Evolutionary conservation across 2,797 vertebrate genomes (phyloP).

Genomic region (Caiman crocodilus): DNA sequence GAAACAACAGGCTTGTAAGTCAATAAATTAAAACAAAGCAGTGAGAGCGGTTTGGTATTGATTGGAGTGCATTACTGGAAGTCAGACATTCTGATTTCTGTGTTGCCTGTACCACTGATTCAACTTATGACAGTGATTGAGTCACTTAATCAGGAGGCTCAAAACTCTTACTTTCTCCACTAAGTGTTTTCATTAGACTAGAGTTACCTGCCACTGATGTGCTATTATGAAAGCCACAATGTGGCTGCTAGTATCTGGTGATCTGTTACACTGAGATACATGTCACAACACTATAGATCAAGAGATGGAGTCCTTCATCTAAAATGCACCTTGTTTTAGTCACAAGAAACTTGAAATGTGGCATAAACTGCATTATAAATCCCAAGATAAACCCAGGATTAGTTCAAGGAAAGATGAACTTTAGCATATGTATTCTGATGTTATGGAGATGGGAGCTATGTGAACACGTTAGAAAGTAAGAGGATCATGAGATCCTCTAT

Average conservation of each 20-base stretch:
- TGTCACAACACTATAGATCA: background rate
- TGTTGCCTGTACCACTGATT: background rate
- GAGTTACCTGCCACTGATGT: background rate
- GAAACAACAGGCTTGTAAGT: background rate
- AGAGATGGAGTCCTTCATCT: background rate
- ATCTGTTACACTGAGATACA: background rate
- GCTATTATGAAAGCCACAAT: background rate
- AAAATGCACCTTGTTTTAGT: background rate
- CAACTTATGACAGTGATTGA: rapidly evolving
- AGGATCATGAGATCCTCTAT: background rate
- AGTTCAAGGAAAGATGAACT: background rate
- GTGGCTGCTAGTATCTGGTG: background rate
- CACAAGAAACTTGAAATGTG: background rate
- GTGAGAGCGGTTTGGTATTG: background rate
- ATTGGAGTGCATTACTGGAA: background rate
- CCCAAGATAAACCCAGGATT: background rate
- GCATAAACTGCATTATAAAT: background rate
- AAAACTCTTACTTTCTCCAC: background rate
- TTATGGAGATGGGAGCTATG: background rate
- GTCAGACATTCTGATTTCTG: background rate
- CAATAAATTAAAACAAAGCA: background rate
- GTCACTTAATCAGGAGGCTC: background rate
- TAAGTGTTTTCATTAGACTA: background rate
- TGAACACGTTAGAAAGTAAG: background rate
- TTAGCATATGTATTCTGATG: background rate